phyloP scores from a whole-genome alignment of 1,140 invertebrate genomes.

The Eupeodes corollae region DNA sequence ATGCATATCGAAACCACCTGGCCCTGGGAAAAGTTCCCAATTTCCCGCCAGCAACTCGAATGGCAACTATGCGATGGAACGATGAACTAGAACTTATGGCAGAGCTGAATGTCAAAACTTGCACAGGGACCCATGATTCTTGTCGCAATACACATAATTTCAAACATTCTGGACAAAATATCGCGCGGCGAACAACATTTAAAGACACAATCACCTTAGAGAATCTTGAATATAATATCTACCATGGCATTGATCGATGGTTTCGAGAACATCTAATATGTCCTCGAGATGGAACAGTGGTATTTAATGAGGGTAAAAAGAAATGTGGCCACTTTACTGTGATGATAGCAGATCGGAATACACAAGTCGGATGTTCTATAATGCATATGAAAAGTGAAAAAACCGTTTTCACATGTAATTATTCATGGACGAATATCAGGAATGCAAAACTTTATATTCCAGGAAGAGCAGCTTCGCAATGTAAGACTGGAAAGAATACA shows the following conservation, averaged over 20 bases:
- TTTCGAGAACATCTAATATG: no score
- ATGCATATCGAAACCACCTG: conserved; percentile 20
- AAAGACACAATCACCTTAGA: no score
- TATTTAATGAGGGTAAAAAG: no score
- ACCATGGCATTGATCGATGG: no score
- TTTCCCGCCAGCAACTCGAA: conserved; percentile 19
- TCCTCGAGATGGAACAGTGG: no score
- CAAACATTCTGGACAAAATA: conserved; percentile 26
- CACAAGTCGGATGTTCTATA: conserved; percentile 23
- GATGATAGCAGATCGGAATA: conserved; percentile 24
- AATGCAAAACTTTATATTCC: no score
- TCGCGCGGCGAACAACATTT: conserved; percentile 12
- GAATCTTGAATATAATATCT: no score
- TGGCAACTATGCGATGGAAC: conserved; percentile 30
- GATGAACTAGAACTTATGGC: conserved; percentile 25
- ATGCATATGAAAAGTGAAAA: no score
- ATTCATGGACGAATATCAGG: no score
- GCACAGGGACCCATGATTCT: conserved; percentile 21
- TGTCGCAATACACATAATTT: conserved; percentile 27
- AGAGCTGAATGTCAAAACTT: conserved; percentile 21
- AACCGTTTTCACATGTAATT: no score
- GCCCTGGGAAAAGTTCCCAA: conserved; percentile 17
- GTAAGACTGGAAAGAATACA: no score
- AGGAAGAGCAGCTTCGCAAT: no score
- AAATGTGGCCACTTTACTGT: conserved; percentile 25